phyloP scores from a whole-genome alignment of 23 tunicate genomes.

The Halocynthia aurantium region DNA sequence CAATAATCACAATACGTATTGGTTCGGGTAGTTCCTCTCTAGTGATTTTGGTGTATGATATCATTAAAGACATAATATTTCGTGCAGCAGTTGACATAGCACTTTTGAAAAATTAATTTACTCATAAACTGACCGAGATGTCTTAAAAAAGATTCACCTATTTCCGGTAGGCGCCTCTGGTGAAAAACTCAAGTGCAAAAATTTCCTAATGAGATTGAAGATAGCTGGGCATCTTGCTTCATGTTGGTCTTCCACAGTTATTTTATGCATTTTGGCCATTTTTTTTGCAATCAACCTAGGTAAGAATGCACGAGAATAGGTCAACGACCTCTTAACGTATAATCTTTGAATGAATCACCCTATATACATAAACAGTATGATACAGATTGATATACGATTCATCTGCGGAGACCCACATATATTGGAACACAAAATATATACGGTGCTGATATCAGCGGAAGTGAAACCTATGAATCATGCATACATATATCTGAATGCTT shows the following conservation, averaged over 20 bases:
- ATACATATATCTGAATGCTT: neutral
- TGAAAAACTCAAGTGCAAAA: slow-evolving; percentile 18
- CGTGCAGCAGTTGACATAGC: no score
- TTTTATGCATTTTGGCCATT: slow-evolving; percentile 72
- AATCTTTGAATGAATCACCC: no score
- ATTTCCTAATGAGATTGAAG: neutral
- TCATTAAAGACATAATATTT: no score
- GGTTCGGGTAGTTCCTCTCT: no score
- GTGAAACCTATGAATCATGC: neutral
- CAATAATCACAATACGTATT: no score
- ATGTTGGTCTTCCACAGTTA: slow-evolving; percentile 4
- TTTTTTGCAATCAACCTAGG: slow-evolving; percentile 34
- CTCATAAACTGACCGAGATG: neutral
- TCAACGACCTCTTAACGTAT: neutral
- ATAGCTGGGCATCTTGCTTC: neutral
- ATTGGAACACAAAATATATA: no score
- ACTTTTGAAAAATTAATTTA: no score
- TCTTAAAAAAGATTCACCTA: neutral
- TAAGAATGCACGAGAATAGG: neutral
- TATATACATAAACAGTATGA: no score
- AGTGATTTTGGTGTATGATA: no score
- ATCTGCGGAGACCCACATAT: no score
- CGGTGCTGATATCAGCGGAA: no score
- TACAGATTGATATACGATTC: no score
- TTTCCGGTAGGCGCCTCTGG: neutral